These are phyloP conservation scores for Coelinius sp. DNA, from an alignment of 2,888 invertebrate genomes.

Conservation along the genomic window DNA sequence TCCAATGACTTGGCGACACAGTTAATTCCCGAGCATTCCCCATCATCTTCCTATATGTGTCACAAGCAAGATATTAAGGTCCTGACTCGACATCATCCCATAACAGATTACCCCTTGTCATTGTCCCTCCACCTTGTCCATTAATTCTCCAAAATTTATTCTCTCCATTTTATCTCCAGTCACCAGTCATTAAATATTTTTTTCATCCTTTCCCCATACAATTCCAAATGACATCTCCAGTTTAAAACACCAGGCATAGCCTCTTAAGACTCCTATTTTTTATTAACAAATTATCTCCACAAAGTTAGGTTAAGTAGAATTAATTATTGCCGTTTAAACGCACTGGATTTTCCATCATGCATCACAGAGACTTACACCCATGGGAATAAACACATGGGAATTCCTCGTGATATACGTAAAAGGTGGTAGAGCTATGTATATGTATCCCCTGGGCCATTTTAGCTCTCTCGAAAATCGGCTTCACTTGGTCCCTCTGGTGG, in stretches of 20 bases:
- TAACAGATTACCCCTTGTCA: slow-evolving; percentile 53
- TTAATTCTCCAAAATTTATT: neutral
- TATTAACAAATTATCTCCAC: neutral
- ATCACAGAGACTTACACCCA: neutral
- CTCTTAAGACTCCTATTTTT: neutral
- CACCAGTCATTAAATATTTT: neutral
- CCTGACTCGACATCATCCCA: slow-evolving; percentile 51
- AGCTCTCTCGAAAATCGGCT: slow-evolving; percentile 14
- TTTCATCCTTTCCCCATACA: no score
- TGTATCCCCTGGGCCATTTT: slow-evolving; percentile 13
- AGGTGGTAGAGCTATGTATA: neutral
- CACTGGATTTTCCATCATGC: slow-evolving; percentile 10
- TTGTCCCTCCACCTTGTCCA: slow-evolving; percentile 42
- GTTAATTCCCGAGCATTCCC: slow-evolving; percentile 52
- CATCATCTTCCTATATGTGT: slow-evolving; percentile 53
- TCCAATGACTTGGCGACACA: slow-evolving; percentile 57
- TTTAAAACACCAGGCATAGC: no score
- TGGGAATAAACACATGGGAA: neutral
- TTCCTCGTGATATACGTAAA: neutral
- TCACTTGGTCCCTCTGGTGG: neutral
- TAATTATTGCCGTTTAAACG: slow-evolving; percentile 13
- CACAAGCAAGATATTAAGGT: slow-evolving; percentile 57
- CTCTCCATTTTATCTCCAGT: neutral
- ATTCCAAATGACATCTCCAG: no score
- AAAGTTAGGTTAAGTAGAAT: neutral